These are phyloP conservation scores for Corythornis cristatus DNA, from an alignment of 2,113 vertebrate species.

Conservation along the genomic window DNA sequence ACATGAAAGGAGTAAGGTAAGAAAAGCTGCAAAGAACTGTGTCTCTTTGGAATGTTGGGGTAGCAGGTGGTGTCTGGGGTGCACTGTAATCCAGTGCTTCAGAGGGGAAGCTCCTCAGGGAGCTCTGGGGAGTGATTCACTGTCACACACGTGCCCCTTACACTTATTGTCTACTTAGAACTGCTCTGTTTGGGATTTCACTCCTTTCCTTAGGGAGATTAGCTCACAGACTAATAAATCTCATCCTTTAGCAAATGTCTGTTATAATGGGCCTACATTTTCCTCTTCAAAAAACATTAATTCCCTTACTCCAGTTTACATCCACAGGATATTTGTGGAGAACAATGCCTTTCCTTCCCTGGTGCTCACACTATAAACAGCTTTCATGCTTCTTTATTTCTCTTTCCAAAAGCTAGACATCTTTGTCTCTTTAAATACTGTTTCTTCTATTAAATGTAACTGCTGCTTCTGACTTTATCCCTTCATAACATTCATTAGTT, in stretches of 20 bases:
- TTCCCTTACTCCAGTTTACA: not conserved
- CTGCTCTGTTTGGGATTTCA: not conserved
- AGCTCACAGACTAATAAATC: slow-evolving; percentile 48
- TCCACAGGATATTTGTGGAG: not conserved
- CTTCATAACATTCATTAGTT: not conserved
- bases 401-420: not conserved
- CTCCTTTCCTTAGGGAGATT: slow-evolving; percentile 42
- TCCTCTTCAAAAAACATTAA: slow-evolving; percentile 44
- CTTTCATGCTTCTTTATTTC: slow-evolving; percentile 4
- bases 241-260: slow-evolving; percentile 38
- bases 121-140: not conserved
- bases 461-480: not conserved
- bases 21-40: not conserved
- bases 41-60: not conserved
- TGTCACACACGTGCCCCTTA: not conserved
- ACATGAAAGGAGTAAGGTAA: slow-evolving; percentile 82
- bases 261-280: not conserved
- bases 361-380: not conserved
- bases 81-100: not conserved
- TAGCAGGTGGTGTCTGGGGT: not conserved
- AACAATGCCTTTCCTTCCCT: slow-evolving; percentile 1
- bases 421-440: not conserved
- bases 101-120: not conserved
- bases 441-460: not conserved
- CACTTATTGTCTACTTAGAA: not conserved